Base-by-base conservation (phyloP, 2,113 vertebrate genomes). In the Melanocharis versteri region DNA sequence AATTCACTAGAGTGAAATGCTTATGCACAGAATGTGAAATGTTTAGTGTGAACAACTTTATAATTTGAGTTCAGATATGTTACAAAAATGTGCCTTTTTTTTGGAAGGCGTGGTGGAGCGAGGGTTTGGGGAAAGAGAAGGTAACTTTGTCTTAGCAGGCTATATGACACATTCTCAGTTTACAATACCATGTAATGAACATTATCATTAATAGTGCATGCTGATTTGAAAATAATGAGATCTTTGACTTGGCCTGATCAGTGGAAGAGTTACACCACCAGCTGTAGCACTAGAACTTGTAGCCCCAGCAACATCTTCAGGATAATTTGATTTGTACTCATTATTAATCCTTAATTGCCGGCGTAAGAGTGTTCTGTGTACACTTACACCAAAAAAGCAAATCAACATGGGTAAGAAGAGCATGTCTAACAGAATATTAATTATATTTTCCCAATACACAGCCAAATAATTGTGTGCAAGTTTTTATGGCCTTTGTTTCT, bases 51-150 rank as follows among this genome's bases (percentile, higher is more conserved):
- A 77, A 30, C 14, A 80, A 72, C 15, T 40, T 7, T 7, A 37
- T 70, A 39, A 6, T 75, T 57, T 71, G 23, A 54, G 18, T 33
- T 90, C 65, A 79, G 11, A 33, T 27, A 23, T 21, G 33, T 33
- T 50, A 30, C 7, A 84, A 81, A 66, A 80, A 26, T n/a, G 4
- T 73, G 15, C 3, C 35, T 68, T 56, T 51, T 51, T 62, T 58
- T 51, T 27, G 13, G 9, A 20, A 7, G 16, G 16, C 1, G 0
- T 23, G 15, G 11, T 26, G 27, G 22, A 51, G 7, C 5, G 2
- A 53, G 23, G 7, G 13, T 45, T 44, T n/a, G 11, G 13, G 11
- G 10, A 54, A 31, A 50, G 6, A 62, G 35, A 82, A 75, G 5
- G 23, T 47, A 68, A 58, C 8, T 50, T 90, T 66, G 7, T 78